Base-by-base conservation (phyloP, 2,797 vertebrate species). In the Eptatretus atami region DNA sequence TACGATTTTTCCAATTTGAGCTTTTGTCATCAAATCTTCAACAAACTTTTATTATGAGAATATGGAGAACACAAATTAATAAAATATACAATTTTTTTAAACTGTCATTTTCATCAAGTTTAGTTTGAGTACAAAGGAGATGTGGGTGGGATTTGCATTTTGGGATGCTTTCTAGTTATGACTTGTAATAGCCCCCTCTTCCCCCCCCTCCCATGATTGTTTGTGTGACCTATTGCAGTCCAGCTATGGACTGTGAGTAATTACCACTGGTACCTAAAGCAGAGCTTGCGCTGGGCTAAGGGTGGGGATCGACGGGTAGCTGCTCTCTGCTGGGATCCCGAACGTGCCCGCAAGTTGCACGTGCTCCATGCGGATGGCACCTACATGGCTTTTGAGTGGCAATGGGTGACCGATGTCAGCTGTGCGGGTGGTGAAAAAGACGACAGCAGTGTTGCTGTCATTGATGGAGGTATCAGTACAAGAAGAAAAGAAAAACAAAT, bases 221-320 rank as follows among this genome's bases (percentile, higher is more conserved):
- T 67, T 68, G 64, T 61, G 15, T 25, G 9, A n/a, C 57, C 12
- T 14, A 31, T 52, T 71, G 0, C 68, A 95, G 92, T 98, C 74
- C 86, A 95, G 72, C 74, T 98, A 63, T 98, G 92, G 92, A 78
- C 75, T 0, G 76, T 80, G 60, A 81, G 80, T 2, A 98, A 95
- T 77, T 88, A 88, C 70, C 86, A 93, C 74, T 98, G 88, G 88
- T 98, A 94, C 68, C 77, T 94, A 71, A 98, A 98, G 67, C 92
- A 98, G 73, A 86, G 75, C 64, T 76, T 96, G 11, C 72, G 78
- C 73, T 93, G 93, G 5, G 72, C 77, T 73, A 93, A 92, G 5
- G 75, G 77, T 64, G 67, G 55, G 53, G 70, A 75, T 66, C 70
- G 73, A 53, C 70, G 71, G n/a, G 75, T 85, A 1, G 78, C 76